Evolutionary conservation across 2,888 invertebrate species (phyloP), one percentile per base, ranked within the genome.

Genomic region (Ectropis crepuscularia): DNA sequence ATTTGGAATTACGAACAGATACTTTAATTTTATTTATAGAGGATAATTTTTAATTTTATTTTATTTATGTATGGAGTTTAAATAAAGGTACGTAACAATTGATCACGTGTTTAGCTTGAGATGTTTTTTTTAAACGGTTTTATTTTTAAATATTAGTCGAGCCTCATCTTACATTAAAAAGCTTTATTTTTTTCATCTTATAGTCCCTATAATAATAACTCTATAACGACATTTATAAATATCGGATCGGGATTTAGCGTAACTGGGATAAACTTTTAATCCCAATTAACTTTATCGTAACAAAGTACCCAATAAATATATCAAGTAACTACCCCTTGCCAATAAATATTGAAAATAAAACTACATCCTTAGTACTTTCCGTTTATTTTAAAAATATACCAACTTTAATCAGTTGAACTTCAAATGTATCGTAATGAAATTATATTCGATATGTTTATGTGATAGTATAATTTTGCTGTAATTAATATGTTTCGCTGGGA

Each of bases 401-500:
- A 9, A 42, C 10, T 53, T 53, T 28, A 42, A 53, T 53, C 42
- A 42, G 53, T 28, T 53, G 42, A 53, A 8, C 53, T 53, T 42
- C 5, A 11, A 45, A 10, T 53, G 43, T 46, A 47, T 47, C 5
- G 46, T 47, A 16, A 54, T 46, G 54, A 46, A 12, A 6, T 1
- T 46, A 53, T 51, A 53, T 28, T 53, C 28, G 11, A 45, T 54
- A 54, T 54, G 42, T 42, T 42, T n/a, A 6, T 7, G 12, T 53
- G n/a, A 37, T 50, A 50, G 37, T 38, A 38, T 51, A 54, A 54
- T 54, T 53, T 42, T 43, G 7, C 42, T 36, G 16, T 53, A 53
- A 57, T 57, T 51, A 51, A 51, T 16, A 10, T 51, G 5, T 28
- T 59, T 8, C 47, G 47, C 47, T 53, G 41, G 38, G 47, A 48